phyloP scores from a whole-genome alignment of 2,888 invertebrate species.

The Hermodice carunculata region DNA sequence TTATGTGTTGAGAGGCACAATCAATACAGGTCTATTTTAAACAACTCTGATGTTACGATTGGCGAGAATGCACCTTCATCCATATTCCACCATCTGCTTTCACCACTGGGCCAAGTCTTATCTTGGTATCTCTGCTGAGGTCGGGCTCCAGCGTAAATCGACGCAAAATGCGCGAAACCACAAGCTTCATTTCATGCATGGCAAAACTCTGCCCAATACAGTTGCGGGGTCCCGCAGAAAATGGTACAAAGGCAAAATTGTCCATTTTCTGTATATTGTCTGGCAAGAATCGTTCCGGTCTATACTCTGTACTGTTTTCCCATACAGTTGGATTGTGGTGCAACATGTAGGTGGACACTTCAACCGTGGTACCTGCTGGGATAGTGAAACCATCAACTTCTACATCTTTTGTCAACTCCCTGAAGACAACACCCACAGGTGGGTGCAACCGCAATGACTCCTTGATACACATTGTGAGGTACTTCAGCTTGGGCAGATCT shows the following conservation, averaged over 20 bases:
- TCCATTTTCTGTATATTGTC: slow-evolving; percentile 45
- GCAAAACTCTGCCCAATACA: slow-evolving; percentile 23
- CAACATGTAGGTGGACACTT: slow-evolving; percentile 46
- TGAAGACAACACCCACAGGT: slow-evolving; percentile 49
- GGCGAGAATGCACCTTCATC: too few relatives aligned
- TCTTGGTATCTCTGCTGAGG: too few relatives aligned
- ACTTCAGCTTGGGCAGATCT: slow-evolving; percentile 47
- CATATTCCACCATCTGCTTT: too few relatives aligned
- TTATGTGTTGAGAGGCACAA: too few relatives aligned
- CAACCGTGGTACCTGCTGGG: slow-evolving; percentile 42
- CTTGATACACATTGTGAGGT: slow-evolving; percentile 54
- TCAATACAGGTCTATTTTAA: too few relatives aligned
- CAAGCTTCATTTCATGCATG: slow-evolving; percentile 23
- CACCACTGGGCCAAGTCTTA: too few relatives aligned
- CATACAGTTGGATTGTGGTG: slow-evolving; percentile 53
- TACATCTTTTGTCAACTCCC: slow-evolving; percentile 44
- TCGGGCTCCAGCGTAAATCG: too few relatives aligned
- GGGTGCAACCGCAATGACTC: slow-evolving; percentile 50
- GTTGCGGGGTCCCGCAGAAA: background rate
- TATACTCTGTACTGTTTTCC: too few relatives aligned
- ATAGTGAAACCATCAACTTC: slow-evolving; percentile 44
- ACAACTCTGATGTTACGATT: too few relatives aligned
- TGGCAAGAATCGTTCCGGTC: slow-evolving; percentile 47
- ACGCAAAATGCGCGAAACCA: slow-evolving; percentile 20
- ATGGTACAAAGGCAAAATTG: background rate